Evolutionary conservation across 1,140 invertebrate species (phyloP).

Genomic region (Himalopsyche phryganea): DNA sequence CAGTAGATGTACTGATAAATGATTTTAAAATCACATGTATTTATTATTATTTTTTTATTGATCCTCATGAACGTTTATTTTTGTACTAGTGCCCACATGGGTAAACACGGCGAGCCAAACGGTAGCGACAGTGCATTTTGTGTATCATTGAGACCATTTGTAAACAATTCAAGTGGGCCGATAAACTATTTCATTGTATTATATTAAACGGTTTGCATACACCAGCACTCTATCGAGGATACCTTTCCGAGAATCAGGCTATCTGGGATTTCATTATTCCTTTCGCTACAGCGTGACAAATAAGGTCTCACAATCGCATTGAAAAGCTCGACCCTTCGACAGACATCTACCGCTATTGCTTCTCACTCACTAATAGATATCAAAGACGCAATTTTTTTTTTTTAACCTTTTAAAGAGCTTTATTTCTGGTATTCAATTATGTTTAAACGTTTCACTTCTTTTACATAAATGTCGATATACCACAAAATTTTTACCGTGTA

Average conservation of each 20-base stretch:
- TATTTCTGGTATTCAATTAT: too few relatives aligned
- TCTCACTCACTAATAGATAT: neutral
- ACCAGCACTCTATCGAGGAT: slow-evolving; percentile 1
- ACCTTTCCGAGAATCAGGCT: slow-evolving; percentile 3
- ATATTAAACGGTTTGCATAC: neutral
- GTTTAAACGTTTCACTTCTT: too few relatives aligned
- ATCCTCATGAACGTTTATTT: too few relatives aligned
- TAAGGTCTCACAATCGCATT: slow-evolving; percentile 12
- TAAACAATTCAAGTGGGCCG: slow-evolving; percentile 10
- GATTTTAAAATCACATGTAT: too few relatives aligned
- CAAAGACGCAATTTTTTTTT: neutral
- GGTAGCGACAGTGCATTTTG: too few relatives aligned
- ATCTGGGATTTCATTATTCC: neutral
- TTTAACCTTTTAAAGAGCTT: too few relatives aligned
- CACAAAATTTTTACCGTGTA: too few relatives aligned
- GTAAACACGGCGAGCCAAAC: too few relatives aligned
- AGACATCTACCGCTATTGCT: neutral
- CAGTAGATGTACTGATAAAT: too few relatives aligned
- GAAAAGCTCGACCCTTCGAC: neutral
- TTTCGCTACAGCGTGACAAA: slow-evolving; percentile 15
- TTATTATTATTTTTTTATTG: too few relatives aligned
- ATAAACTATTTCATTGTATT: slow-evolving; percentile 21
- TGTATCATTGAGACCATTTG: slow-evolving; percentile 9
- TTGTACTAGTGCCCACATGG: too few relatives aligned
- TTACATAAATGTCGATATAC: too few relatives aligned